phyloP scores from a whole-genome alignment of 2,113 vertebrate species.

The Microcebus griseorufus region DNA sequence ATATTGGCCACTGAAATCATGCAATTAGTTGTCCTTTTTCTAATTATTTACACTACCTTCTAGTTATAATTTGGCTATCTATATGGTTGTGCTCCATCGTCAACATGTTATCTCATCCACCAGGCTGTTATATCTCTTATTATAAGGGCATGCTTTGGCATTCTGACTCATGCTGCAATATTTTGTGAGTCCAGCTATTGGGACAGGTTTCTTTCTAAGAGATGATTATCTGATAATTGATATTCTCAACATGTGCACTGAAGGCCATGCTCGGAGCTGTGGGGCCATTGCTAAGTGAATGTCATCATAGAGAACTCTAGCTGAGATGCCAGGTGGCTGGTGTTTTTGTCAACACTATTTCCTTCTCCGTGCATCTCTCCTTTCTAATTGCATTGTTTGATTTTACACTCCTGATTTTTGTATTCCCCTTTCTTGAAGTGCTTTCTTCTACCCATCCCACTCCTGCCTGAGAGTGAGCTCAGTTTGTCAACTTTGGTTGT shows the following conservation, averaged over 20 bases:
- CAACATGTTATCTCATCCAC: not conserved
- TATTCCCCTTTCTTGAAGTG: not conserved
- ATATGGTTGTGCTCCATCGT: not conserved
- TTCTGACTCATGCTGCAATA: not conserved
- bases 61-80: not conserved
- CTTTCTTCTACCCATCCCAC: not conserved
- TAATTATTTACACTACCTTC: not conserved
- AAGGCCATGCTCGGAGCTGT: not conserved
- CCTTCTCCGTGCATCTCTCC: not conserved
- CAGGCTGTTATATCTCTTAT: not conserved
- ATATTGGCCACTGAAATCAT: not conserved
- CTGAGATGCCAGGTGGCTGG: not conserved
- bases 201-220: constrained; percentile 9
- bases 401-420: not conserved
- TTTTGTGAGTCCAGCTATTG: not conserved
- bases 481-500: not conserved
- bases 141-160: not conserved
- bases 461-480: not conserved
- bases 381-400: not conserved
- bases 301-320: not conserved
- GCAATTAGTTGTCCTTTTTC: not conserved
- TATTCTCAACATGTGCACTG: not conserved
- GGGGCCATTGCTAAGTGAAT: not conserved
- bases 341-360: not conserved
- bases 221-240: not conserved